These are phyloP conservation scores for Ictalurus punctatus DNA, from an alignment of 2,113 vertebrate species.

Conservation along the genomic window DNA sequence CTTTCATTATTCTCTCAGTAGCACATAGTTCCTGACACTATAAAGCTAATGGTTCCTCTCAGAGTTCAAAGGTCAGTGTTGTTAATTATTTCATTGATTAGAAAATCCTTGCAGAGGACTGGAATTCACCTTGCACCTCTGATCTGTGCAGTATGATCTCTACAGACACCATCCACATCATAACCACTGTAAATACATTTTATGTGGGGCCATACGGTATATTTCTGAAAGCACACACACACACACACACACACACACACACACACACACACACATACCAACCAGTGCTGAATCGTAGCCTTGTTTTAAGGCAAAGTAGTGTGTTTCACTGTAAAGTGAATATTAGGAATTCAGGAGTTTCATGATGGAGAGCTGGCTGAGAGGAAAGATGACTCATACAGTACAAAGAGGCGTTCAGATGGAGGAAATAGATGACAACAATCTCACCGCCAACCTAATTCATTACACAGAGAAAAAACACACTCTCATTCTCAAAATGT, in stretches of 20 bases:
- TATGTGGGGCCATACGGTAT: not conserved
- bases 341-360: not conserved
- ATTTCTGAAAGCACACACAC: conserved; percentile 20
- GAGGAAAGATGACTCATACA: conserved; percentile 20
- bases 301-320: not conserved
- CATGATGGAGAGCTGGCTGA: conserved; percentile 1
- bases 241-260: not conserved
- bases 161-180: not conserved
- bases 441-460: conserved; percentile 28
- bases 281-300: not conserved
- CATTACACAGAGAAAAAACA: conserved; percentile 2
- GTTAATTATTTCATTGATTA: conserved; percentile 33
- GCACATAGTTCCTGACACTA: not conserved
- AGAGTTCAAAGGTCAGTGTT: conserved; percentile 25
- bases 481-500: not conserved
- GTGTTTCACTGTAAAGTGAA: not conserved
- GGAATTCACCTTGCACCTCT: not conserved
- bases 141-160: not conserved
- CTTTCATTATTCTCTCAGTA: not conserved
- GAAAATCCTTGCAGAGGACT: conserved; percentile 16
- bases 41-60: conserved; percentile 1
- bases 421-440: conserved; percentile 25
- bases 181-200: not conserved
- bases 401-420: conserved; percentile 26
- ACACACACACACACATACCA: not conserved